phyloP scores from a whole-genome alignment of 2,797 vertebrate genomes.

The Pseudomugil gertrudae region DNA sequence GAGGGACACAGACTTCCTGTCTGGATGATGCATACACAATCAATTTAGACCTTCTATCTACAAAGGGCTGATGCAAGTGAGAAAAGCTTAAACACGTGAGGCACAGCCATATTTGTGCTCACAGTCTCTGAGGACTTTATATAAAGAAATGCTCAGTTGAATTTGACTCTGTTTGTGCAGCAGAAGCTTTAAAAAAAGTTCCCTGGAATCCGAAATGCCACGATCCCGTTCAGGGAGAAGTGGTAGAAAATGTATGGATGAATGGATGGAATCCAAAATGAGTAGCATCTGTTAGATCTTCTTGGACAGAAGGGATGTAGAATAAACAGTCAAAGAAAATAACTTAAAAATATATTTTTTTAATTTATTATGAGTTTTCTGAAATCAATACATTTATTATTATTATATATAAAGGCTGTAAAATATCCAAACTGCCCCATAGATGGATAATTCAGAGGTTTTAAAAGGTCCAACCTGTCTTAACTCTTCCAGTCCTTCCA shows the following conservation, averaged over 20 bases:
- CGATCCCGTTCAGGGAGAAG: no score
- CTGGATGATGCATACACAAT: conserved; percentile 59
- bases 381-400: not conserved
- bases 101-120: conserved; percentile 5
- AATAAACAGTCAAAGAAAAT: not conserved
- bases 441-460: not conserved
- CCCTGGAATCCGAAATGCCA: not conserved
- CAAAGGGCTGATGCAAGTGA: conserved; percentile 46
- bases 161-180: not conserved
- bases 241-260: no score
- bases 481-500: not conserved
- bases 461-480: not conserved
- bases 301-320: not conserved
- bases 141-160: not conserved
- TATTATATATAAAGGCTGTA: not conserved
- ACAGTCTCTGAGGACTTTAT: not conserved
- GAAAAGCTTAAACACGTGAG: conserved; percentile 11
- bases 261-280: no score
- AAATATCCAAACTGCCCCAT: not conserved
- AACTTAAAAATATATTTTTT: no score
- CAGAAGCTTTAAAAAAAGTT: not conserved
- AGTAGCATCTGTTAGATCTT: no score
- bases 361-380: not conserved
- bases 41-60: conserved; percentile 46
- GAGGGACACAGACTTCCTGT: conserved; percentile 40